Conservation (phyloP, 2,888 invertebrate species). For the Sesia bembeciformis region DNA sequence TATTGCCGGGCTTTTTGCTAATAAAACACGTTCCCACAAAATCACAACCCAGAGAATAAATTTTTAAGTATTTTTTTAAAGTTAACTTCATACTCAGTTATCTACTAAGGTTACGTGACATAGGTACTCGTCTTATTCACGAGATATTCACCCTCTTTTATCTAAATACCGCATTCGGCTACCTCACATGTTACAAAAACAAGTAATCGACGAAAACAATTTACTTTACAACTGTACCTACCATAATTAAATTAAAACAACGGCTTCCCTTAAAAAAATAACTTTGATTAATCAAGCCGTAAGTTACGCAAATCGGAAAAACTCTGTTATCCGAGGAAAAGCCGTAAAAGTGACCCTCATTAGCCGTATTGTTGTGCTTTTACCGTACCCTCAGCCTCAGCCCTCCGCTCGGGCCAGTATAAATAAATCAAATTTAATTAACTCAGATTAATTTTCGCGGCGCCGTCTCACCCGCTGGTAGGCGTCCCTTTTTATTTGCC, state of each 20-base stretch:
- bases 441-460: conserved; percentile 72
- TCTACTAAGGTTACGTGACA: too few relatives aligned
- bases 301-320: conserved; percentile 59
- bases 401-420: conserved; percentile 40
- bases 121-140: too few relatives aligned
- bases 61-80: background rate
- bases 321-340: conserved; percentile 55
- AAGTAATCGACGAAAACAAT: background rate
- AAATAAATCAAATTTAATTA: conserved; percentile 75
- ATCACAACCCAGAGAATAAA: too few relatives aligned
- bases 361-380: conserved; percentile 67
- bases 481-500: conserved; percentile 63
- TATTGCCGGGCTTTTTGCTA: conserved; percentile 19
- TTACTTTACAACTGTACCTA: background rate
- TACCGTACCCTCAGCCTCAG: conserved; percentile 42
- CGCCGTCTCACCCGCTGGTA: conserved; percentile 33
- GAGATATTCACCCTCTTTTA: too few relatives aligned
- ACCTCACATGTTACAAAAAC: background rate
- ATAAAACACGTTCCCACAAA: background rate
- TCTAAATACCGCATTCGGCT: background rate
- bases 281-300: background rate
- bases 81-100: background rate
- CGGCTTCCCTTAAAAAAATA: background rate
- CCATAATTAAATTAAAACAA: background rate
- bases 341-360: conserved; percentile 68